Evolutionary conservation across 2,888 invertebrate genomes (phyloP).

Genomic region (Lacanobia oleracea): DNA sequence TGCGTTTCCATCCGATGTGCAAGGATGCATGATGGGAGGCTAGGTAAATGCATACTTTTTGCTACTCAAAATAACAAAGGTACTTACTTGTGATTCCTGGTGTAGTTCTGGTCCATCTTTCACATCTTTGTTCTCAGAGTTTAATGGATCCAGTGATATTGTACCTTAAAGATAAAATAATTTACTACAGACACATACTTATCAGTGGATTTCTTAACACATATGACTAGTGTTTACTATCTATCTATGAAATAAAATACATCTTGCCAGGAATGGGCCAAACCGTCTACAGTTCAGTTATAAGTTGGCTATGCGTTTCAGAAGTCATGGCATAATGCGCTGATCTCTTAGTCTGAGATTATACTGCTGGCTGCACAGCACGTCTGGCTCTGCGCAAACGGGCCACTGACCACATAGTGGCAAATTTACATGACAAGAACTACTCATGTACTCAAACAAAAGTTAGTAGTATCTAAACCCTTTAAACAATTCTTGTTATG

Average conservation of each 20-base stretch:
- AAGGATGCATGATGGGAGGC: no score
- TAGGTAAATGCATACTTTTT: no score
- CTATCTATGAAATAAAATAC: background rate
- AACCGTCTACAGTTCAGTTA: background rate
- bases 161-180: conserved; percentile 45
- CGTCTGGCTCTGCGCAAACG: no score
- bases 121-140: conserved; percentile 40
- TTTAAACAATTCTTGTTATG: no score
- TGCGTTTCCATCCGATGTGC: no score
- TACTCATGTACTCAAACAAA: no score
- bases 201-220: background rate
- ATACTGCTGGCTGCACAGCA: no score
- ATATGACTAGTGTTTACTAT: background rate
- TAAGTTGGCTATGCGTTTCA: background rate
- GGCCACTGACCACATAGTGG: no score
- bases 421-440: no score
- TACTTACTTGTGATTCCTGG: conserved; percentile 44
- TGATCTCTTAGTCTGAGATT: background rate
- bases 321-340: background rate
- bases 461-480: no score
- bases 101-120: conserved; percentile 26
- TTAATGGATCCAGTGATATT: conserved; percentile 60
- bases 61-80: background rate
- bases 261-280: background rate
- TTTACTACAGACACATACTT: background rate